Evolutionary conservation across 2,113 vertebrate species (phyloP), one percentile per base, ranked within the genome.

Genomic region (Brachypodius melanocephalos): DNA sequence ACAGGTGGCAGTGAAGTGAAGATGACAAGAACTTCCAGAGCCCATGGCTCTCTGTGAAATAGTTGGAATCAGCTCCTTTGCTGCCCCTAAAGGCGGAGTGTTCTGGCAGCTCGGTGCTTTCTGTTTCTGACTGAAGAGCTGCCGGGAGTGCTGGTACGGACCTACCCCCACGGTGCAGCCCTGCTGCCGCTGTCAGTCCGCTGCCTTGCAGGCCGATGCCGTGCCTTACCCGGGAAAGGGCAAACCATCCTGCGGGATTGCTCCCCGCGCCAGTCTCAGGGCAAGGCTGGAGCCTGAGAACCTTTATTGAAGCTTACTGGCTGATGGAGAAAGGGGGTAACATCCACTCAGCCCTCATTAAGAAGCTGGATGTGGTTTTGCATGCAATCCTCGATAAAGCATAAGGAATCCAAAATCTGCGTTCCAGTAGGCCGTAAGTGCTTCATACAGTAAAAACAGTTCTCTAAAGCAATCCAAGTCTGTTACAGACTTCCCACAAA

Each of bases 311-410:
- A 81, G 15, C 7, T 81, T 62, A 15, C 8, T 1, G 4, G 12
- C 57, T 69, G 26, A 10, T 67, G 28, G 40, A 48, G 8, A 31
- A 82, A 72, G 19, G 24, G 9, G 3, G 5, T 49, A 29, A 67
- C 7, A 24, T 4, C 61, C 0, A 0, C 43, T 75, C 40, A 59
- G 57, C 8, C 69, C 40, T 82, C 25, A 46, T n/a, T 46, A 40
- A n/a, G 48, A 51, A 75, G 18, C 32, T 67, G 34, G 20, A 46
- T 71, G 24, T 31, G 13, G 25, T 42, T n/a, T 85, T n/a, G 25
- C 4, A 4, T 34, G 17, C 77, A 66, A 58, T 18, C 26, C 21
- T 34, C 10, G 2, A 11, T 51, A 83, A 91, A 61, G 62, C 11
- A 61, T 17, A 45, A 87, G 6, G 22, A 62, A 73, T 66, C 31